Evolutionary conservation across 2,888 invertebrate genomes (phyloP), one percentile per base, ranked within the genome.

Genomic region (Drosophila bunnanda): DNA sequence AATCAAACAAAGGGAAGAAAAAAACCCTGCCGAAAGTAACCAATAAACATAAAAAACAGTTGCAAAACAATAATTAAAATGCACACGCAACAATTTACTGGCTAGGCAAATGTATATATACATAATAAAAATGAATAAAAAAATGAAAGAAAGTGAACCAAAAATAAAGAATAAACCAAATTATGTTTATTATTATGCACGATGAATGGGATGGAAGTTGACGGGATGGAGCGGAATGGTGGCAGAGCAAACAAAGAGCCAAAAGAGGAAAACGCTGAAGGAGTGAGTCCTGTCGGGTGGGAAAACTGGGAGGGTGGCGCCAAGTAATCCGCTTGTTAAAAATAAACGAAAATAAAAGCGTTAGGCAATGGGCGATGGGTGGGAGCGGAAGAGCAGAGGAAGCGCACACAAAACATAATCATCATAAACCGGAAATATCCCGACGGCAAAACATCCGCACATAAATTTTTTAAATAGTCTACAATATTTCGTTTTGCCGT

Each of bases 341-440:
- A 83, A 84, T 83, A 83, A 85, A 85, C 80, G 80, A 80, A 86
- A 82, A 83, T 79, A 73, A 62, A 58, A 72, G 68, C 72, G 39
- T 54, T 48, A 46, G 32, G 22, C 13, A 43, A 36, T 41, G 43
- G 43, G 22, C 22, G 22, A 44, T 44, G 28, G 38, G 17, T 9
- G 36, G 25, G 25, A 22, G 54, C 20, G 32, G 34, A 46, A n/a
- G 12, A n/a, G 25, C 25, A 25, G 15, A 8, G 25, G 30, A 38
- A 32, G 59, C 54, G 52, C 55, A 34, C 68, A 79, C 73, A 84
- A 86, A 84, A 86, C 86, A 89, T 89, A 89, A 88, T 88, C 89
- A 88, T 89, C 89, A 89, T 89, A 88, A 88, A 88, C 88, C 88
- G 88, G 88, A 88, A 88, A 88, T 88, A 86, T 85, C 82, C 88